These are phyloP conservation scores for Calyptommatus sinebrachiatus DNA, from an alignment of 2,113 vertebrate species.

Conservation along the genomic window DNA sequence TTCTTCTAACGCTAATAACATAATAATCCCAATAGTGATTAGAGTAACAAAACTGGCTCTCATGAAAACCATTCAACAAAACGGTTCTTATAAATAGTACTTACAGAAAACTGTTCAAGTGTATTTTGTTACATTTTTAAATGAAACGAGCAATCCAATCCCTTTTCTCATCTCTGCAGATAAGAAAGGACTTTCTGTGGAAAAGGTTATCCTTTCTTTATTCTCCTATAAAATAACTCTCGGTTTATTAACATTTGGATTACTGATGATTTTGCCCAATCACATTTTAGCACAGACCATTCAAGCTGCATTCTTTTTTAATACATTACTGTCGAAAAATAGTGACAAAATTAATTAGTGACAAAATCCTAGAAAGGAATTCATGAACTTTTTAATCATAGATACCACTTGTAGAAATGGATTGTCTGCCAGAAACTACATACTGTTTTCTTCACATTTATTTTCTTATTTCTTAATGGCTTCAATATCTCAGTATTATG, in stretches of 20 bases:
- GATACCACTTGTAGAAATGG: neutral
- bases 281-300: neutral
- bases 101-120: neutral
- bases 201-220: neutral
- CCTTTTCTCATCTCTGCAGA: neutral
- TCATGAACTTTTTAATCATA: neutral
- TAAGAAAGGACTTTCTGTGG: neutral
- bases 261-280: conserved; percentile 19
- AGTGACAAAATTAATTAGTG: too few species aligned
- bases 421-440: neutral
- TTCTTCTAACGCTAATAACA: neutral
- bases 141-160: neutral
- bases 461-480: conserved; percentile 12
- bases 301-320: neutral
- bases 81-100: neutral
- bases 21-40: neutral
- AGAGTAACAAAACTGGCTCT: neutral
- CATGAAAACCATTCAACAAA: neutral
- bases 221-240: neutral
- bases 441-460: neutral
- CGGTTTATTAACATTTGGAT: conserved; percentile 23
- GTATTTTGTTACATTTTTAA: neutral
- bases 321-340: neutral
- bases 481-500: conserved; percentile 27
- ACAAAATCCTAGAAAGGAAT: neutral